Evolutionary conservation across 2,888 invertebrate species (phyloP).

Genomic region (Tipula vernalis): DNA sequence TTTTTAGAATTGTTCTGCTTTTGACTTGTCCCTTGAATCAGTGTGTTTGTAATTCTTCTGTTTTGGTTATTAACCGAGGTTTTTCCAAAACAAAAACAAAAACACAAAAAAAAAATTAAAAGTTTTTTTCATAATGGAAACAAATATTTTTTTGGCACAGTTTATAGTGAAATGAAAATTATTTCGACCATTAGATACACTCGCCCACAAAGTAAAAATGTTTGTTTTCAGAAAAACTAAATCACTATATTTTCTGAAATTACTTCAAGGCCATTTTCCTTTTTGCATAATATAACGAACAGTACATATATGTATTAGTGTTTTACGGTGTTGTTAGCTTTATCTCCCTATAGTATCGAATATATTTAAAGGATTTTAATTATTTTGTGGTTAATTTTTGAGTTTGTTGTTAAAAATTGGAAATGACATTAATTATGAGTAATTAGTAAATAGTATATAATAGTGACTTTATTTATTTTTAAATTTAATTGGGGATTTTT

Average conservation of each 20-base stretch:
- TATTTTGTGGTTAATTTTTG: neutral
- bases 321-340: neutral
- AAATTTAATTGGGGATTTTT: neutral
- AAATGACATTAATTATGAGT: neutral
- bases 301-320: too few species aligned
- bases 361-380: neutral
- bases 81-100: neutral
- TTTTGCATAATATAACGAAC: too few species aligned
- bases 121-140: neutral
- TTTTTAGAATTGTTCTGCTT: neutral
- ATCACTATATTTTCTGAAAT: too few species aligned
- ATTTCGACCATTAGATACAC: neutral
- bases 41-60: neutral
- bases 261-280: too few species aligned
- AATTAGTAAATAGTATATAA: neutral
- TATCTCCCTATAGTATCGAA: neutral
- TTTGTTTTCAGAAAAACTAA: neutral
- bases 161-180: too few species aligned
- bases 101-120: neutral
- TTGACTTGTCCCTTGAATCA: neutral
- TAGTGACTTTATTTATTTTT: neutral
- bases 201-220: neutral
- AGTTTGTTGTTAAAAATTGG: neutral
- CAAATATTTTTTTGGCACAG: neutral
- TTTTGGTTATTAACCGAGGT: neutral